Evolutionary conservation across 2,888 invertebrate species (phyloP).

Genomic region (Parelbella ahira): DNA sequence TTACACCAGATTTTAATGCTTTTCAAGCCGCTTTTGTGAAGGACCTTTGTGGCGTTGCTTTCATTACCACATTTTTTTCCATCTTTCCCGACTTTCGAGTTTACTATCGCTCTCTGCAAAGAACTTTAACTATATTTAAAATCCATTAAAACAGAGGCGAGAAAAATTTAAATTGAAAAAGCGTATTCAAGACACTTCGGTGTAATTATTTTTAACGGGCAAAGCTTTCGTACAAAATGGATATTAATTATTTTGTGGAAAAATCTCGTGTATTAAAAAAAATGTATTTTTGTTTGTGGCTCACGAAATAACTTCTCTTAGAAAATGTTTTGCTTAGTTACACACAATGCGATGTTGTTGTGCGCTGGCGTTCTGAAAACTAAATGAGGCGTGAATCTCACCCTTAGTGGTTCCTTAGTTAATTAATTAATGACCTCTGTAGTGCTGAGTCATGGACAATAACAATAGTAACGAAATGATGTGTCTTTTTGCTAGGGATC

Average conservation of each 20-base stretch:
- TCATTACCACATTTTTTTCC: constrained; percentile 25
- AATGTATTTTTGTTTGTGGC: constrained; percentile 17
- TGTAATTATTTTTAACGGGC: constrained; percentile 25
- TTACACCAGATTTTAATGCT: constrained; percentile 23
- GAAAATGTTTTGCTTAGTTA: constrained; percentile 10
- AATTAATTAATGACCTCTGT: too few species aligned
- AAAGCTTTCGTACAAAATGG: constrained; percentile 23
- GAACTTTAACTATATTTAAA: constrained; percentile 24
- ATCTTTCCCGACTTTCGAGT: constrained; percentile 15
- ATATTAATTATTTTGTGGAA: constrained; percentile 24
- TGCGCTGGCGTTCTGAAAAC: not conserved
- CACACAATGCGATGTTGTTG: not conserved
- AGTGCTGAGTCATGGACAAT: too few species aligned
- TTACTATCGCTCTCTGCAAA: constrained; percentile 17
- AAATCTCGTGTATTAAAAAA: constrained; percentile 3
- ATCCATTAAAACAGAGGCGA: constrained; percentile 22
- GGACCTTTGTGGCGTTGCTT: constrained; percentile 23
- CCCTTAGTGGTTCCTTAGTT: too few species aligned
- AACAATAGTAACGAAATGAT: too few species aligned
- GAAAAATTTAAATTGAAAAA: constrained; percentile 16
- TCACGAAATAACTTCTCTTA: constrained; percentile 9
- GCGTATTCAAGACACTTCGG: constrained; percentile 23
- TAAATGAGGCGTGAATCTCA: too few species aligned
- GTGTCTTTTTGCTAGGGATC: too few species aligned
- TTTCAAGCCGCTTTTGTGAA: constrained; percentile 20